These are phyloP conservation scores for Steatocranus sp. DNA, from an alignment of 2,797 vertebrate genomes.

Conservation along the genomic window DNA sequence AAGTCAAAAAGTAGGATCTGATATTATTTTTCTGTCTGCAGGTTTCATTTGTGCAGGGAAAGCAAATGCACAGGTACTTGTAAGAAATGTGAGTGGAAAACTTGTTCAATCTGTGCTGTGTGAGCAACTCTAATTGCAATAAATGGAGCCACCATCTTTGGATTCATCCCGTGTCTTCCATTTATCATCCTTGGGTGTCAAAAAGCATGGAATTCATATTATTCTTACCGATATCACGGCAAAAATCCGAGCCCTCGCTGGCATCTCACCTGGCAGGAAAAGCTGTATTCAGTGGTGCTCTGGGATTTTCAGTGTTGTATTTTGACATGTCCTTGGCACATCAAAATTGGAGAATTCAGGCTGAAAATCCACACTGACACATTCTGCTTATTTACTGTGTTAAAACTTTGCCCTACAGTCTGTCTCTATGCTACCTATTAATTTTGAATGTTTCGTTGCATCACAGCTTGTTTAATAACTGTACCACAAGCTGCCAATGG, in stretches of 20 bases:
- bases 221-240: neutral
- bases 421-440: neutral
- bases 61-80: neutral
- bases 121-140: conserved; percentile 10
- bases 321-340: neutral
- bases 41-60: neutral
- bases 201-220: neutral
- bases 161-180: neutral
- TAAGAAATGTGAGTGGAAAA: neutral
- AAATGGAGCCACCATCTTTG: neutral
- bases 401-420: neutral
- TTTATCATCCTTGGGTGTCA: neutral
- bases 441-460: neutral
- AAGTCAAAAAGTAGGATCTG: neutral
- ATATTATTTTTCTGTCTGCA: neutral
- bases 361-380: neutral
- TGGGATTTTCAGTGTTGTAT: neutral
- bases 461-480: conserved; percentile 17
- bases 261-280: neutral
- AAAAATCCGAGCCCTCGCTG: neutral
- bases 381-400: neutral
- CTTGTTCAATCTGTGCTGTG: neutral
- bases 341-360: neutral
- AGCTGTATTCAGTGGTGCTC: neutral
- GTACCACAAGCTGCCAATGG: neutral